Percentiles rank a stretch among this genome's conserved stretches.
These are phyloP conservation scores for Oncopodura yosiiana DNA, from an alignment of 1,140 invertebrate species.

Conservation along the genomic window DNA sequence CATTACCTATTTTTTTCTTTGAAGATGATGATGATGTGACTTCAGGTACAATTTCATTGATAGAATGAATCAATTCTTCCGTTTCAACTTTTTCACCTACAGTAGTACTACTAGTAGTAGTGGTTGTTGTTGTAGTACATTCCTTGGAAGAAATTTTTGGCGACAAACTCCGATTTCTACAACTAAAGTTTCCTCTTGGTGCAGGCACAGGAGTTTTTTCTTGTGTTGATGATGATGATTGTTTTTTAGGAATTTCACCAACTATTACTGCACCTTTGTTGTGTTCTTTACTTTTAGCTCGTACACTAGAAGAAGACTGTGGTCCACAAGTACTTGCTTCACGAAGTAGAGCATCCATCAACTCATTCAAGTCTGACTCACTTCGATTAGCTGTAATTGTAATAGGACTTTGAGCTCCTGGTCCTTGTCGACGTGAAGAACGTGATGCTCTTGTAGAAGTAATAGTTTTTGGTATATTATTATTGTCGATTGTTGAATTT, in stretches of 20 bases:
- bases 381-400: neutral
- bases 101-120: neutral
- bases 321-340: conserved; percentile 30
- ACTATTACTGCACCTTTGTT: neutral
- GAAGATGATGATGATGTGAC: conserved; percentile 5
- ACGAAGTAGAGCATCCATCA: conserved; percentile 31
- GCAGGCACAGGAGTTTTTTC: neutral
- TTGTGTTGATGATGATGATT: neutral
- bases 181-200: too few relatives aligned
- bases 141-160: conserved; percentile 10
- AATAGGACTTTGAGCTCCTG: conserved; percentile 5
- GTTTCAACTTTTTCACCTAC: conserved; percentile 6
- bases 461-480: too few relatives aligned
- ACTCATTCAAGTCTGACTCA: conserved; percentile 29
- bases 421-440: neutral
- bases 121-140: neutral
- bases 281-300: neutral
- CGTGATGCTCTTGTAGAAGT: neutral
- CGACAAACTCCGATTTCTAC: conserved; percentile 4
- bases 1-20: neutral
- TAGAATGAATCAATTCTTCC: conserved; percentile 23
- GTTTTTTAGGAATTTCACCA: neutral
- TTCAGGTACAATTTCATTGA: conserved; percentile 23
- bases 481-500: too few relatives aligned
- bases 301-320: neutral